Percentiles rank a stretch among this genome's conserved stretches.
These are phyloP conservation scores for Ptilorrhoa leucosticta DNA, from an alignment of 2,113 vertebrate genomes.

Conservation along the genomic window DNA sequence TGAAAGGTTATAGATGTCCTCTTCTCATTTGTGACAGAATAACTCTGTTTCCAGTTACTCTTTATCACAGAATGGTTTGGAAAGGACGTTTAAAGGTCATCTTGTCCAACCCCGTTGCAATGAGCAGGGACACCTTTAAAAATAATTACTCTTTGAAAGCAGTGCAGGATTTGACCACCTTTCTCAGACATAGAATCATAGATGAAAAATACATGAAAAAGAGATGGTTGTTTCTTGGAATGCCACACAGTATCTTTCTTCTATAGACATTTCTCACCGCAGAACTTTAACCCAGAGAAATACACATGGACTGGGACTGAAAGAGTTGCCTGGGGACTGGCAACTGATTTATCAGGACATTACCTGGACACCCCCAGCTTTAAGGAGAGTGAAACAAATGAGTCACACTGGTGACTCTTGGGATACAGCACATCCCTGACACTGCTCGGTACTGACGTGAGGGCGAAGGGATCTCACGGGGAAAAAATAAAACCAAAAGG, in stretches of 20 bases:
- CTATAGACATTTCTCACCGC: rapidly evolving
- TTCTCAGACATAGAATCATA: not conserved
- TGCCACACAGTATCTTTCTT: not conserved
- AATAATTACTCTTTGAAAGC: not conserved
- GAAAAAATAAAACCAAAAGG: not conserved
- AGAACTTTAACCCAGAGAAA: not conserved
- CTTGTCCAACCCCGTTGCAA: not conserved
- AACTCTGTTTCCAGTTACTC: not conserved
- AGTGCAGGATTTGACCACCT: not conserved
- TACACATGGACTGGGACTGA: not conserved
- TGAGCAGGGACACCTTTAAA: not conserved
- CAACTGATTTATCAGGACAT: not conserved
- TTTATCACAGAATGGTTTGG: not conserved
- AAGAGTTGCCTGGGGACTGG: not conserved
- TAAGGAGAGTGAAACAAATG: not conserved
- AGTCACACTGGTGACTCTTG: not conserved
- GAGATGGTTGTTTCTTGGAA: not conserved
- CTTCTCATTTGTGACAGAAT: not conserved
- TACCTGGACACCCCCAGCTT: not conserved
- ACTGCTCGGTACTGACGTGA: rapidly evolving
- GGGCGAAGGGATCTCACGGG: rapidly evolving
- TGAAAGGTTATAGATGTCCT: not conserved
- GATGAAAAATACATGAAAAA: not conserved
- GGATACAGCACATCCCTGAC: not conserved
- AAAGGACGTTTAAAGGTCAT: not conserved